Base-by-base conservation (phyloP, 2,888 invertebrate genomes). In the Spialia ferax region DNA sequence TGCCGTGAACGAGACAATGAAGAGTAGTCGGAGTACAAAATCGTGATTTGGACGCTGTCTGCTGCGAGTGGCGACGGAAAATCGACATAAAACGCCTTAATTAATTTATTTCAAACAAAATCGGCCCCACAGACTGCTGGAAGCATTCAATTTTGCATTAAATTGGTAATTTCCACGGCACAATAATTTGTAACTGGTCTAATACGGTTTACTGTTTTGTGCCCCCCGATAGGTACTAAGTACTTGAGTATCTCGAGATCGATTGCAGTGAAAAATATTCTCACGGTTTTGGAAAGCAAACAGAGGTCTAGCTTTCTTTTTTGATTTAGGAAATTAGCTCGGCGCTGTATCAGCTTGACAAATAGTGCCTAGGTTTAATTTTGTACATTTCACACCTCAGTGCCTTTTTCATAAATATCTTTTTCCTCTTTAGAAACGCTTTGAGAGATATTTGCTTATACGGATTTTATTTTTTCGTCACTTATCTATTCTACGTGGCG, bases 41-140 rank as follows among this genome's bases (percentile, higher is more conserved):
- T 91, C 76, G 85, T 82, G 87, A 91, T 90, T 91, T 88, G 71
- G 76, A 89, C 88, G 90, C 86, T 87, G 76, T 80, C 80, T 79
- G 78, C 81, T 76, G 77, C 82, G 78, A 77, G 79, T 82, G 81
- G 83, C 82, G 82, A 84, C 80, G 84, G 85, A 87, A 88, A 91
- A 91, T 89, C 85, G 85, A 78, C 83, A 85, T 92, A 88, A 90
- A 91, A 89, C 85, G 85, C 78, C 83, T 85, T 92, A 92, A 93
- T 93, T 92, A 92, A 91, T 93, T 92, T 89, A 91, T 87, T 88
- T 87, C 88, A 89, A 93, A 91, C 82, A 88, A 77, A 90, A 89
- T 89, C 84, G 85, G 78, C 86, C 81, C 76, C 85, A 84, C 88
- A 86, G 83, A 85, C 77, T 80, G 83, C 85, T 84, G 85, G 86